Percentiles rank a stretch among this genome's conserved stretches.
Conservation (phyloP, 1,140 invertebrate species). For the Rhagoletis zephyria region DNA sequence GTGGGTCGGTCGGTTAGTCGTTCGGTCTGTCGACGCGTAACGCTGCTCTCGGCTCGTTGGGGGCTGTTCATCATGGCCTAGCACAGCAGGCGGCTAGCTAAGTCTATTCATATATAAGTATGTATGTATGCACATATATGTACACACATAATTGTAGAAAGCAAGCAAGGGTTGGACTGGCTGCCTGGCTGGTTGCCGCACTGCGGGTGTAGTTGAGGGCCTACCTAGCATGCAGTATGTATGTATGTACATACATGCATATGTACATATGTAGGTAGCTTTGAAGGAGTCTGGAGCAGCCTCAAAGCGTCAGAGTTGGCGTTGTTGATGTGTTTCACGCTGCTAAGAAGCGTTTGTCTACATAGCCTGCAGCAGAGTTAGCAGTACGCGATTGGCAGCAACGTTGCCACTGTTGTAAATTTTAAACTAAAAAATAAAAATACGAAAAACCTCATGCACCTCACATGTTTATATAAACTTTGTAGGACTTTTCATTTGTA, state of each 20-base stretch:
- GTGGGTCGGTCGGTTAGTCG: no score
- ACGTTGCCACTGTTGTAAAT: background rate
- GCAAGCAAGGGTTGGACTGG: no score
- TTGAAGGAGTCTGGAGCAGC: background rate
- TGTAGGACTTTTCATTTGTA: no score
- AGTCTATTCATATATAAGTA: background rate
- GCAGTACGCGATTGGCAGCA: background rate
- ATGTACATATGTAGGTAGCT: background rate
- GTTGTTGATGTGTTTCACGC: background rate
- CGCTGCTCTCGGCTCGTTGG: slow-evolving; percentile 33
- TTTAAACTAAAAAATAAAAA: background rate
- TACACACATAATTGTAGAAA: background rate
- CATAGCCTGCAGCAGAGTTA: slow-evolving; percentile 8
- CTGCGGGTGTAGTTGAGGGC: no score
- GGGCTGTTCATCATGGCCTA: slow-evolving; percentile 48
- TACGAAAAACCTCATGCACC: no score
- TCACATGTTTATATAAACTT: no score
- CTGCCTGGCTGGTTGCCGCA: no score
- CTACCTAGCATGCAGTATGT: no score
- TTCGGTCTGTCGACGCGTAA: slow-evolving; percentile 4
- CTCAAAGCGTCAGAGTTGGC: background rate
- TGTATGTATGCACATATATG: background rate
- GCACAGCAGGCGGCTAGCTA: slow-evolving; percentile 4
- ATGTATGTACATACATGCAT: no score
- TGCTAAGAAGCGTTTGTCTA: slow-evolving; percentile 22